Base-by-base conservation (phyloP, 2,888 invertebrate genomes). In the Polia nebulosa region DNA sequence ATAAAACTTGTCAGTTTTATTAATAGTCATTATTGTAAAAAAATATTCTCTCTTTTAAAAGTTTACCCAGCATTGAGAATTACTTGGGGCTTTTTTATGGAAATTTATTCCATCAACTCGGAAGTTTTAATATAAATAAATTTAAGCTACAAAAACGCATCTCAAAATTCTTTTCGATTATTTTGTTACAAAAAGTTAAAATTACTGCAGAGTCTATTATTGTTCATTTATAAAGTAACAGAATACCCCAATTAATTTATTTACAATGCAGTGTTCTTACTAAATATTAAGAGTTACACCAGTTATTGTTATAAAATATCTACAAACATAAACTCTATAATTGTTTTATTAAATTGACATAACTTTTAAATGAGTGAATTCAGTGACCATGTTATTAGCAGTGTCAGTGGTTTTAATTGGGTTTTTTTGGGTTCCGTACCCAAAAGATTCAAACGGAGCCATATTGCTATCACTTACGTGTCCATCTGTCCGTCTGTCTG, bases 61-160 rank as follows among this genome's bases (percentile, higher is more conserved):
- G 74, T 72, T 67, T 72, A 64, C 61, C 64, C 63, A 60, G 53
- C 69, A 59, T 58, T 17, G 53, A 64, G 67, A 63, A 79, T 80
- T 71, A 82, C 72, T 66, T 72, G 60, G 25, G 62, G 39, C 57
- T 67, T 81, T 64, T 61, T 67, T 51, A 75, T 81, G 81, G 73
- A 83, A 81, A 83, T 84, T 81, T 84, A 82, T 84, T 81, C 78
- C 72, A 81, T 82, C 84, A 82, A 76, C 67, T 72, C 60, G 53
- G 69, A 62, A 61, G 57, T 69, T 72, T 81, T 78, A 57, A 74
- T 80, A 76, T 57, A 71, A 61, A 78, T 71, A 67, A 71, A 81
- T 41, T 68, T 72, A 22, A 53, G 71, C 56, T 60, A 80, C 55
- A 64, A 68, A 75, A 82, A 80, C 81, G 76, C 80, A 82, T 82